These are phyloP conservation scores for Pristionchus maxplancki DNA, from an alignment of 2,888 invertebrate species.

Conservation along the genomic window DNA sequence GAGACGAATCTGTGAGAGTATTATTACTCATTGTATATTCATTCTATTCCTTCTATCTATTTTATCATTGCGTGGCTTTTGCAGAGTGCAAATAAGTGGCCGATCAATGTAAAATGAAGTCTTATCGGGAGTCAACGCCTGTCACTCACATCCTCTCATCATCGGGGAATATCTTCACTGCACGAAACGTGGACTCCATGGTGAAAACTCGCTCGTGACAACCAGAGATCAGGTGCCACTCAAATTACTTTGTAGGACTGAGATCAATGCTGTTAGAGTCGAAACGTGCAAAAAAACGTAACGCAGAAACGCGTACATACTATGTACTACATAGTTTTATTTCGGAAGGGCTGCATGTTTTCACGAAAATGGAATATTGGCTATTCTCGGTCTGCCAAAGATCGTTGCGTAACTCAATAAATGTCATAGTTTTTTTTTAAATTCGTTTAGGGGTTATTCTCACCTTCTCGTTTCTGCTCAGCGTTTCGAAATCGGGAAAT, in stretches of 20 bases:
- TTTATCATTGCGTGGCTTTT: too few species aligned
- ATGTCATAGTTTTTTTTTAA: neutral
- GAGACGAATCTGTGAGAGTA: neutral
- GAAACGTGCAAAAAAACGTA: too few species aligned
- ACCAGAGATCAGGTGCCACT: neutral
- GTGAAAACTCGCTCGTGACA: neutral
- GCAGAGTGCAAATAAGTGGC: too few species aligned
- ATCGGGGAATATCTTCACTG: neutral
- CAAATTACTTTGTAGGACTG: neutral
- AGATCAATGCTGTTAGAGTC: neutral
- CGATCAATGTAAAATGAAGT: too few species aligned
- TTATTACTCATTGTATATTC: neutral
- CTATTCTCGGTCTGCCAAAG: too few species aligned
- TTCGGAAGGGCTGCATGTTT: too few species aligned
- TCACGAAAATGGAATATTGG: too few species aligned
- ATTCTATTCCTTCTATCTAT: neutral
- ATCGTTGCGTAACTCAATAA: too few species aligned
- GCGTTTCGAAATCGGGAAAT: neutral
- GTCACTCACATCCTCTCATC: conserved; percentile 1
- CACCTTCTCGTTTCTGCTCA: neutral
- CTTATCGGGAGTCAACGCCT: neutral
- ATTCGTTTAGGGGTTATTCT: too few species aligned
- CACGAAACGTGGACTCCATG: neutral
- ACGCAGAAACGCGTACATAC: too few species aligned
- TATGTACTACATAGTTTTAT: too few species aligned